Percentiles rank a stretch among this genome's conserved stretches.
These are phyloP conservation scores for Tenrec ecaudatus DNA, from an alignment of 2,113 vertebrate genomes.

Conservation along the genomic window DNA sequence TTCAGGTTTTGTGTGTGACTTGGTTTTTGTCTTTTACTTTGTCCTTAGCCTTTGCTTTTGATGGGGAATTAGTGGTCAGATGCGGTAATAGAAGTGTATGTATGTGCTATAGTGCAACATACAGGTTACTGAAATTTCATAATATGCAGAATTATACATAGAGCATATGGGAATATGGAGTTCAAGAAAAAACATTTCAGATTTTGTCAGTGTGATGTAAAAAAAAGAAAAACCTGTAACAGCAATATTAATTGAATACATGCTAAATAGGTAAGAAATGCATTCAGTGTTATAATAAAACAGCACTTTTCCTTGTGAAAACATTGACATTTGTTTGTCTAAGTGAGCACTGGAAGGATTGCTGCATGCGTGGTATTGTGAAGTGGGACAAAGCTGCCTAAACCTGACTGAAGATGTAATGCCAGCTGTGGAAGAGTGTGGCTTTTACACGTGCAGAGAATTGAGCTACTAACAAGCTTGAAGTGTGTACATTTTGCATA, in stretches of 20 bases:
- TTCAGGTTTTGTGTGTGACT: slow-evolving; percentile 19
- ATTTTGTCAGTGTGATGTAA: slow-evolving; percentile 1
- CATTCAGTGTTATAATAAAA: not conserved
- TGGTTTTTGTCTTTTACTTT: no score
- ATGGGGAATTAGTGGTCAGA: not conserved
- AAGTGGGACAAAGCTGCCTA: not conserved
- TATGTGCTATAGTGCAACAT: not conserved
- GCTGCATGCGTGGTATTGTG: not conserved
- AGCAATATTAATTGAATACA: not conserved
- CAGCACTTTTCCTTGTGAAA: not conserved
- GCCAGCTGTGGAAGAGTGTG: not conserved
- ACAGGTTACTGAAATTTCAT: slow-evolving; percentile 3
- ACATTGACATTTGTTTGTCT: not conserved
- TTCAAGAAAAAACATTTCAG: not conserved
- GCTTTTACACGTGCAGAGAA: not conserved
- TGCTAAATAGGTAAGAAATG: slow-evolving; percentile 32
- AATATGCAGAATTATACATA: not conserved
- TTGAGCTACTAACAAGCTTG: not conserved
- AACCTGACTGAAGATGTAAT: not conserved
- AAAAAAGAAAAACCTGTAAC: slow-evolving; percentile 24
- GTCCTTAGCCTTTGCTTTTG: not conserved
- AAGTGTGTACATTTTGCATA: not conserved
- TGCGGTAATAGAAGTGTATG: not conserved
- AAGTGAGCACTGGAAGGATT: not conserved
- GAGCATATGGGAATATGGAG: not conserved